These are phyloP conservation scores for Agapostemon virescens DNA, from an alignment of 2,888 invertebrate species.

Conservation along the genomic window DNA sequence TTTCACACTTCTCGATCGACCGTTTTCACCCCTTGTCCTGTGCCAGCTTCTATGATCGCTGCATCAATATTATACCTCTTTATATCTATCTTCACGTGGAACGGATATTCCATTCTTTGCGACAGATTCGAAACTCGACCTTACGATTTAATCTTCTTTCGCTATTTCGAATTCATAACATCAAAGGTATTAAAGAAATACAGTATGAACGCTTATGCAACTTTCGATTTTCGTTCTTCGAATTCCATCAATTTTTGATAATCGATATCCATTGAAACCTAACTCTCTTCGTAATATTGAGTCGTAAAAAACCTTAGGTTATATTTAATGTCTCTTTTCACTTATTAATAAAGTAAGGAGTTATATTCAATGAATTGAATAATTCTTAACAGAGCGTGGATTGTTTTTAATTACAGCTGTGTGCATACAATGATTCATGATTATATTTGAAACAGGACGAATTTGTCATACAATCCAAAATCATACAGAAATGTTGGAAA, in stretches of 20 bases:
- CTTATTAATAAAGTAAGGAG: too few species aligned
- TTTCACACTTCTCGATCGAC: background rate
- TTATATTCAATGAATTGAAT: too few species aligned
- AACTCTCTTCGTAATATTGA: too few species aligned
- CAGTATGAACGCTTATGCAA: background rate
- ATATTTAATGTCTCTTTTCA: too few species aligned
- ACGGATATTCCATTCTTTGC: conserved; percentile 34
- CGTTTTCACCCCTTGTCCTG: conserved; percentile 16
- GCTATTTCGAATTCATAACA: background rate
- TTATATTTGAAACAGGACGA: too few species aligned
- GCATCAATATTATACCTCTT: conserved; percentile 51
- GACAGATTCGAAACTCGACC: background rate
- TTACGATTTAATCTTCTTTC: background rate
- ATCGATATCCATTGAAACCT: too few species aligned
- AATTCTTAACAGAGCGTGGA: too few species aligned
- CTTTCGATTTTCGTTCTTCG: background rate
- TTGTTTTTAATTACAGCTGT: too few species aligned
- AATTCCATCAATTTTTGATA: background rate
- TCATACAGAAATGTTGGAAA: too few species aligned
- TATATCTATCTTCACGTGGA: conserved; percentile 30
- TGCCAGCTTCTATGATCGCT: conserved; percentile 28
- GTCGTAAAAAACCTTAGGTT: too few species aligned
- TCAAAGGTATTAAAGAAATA: background rate
- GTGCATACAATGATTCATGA: too few species aligned
- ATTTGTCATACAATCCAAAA: too few species aligned